Percentiles rank a stretch among this genome's conserved stretches.
phyloP scores from a whole-genome alignment of 2,113 vertebrate genomes.

The Pholis gunnellus region DNA sequence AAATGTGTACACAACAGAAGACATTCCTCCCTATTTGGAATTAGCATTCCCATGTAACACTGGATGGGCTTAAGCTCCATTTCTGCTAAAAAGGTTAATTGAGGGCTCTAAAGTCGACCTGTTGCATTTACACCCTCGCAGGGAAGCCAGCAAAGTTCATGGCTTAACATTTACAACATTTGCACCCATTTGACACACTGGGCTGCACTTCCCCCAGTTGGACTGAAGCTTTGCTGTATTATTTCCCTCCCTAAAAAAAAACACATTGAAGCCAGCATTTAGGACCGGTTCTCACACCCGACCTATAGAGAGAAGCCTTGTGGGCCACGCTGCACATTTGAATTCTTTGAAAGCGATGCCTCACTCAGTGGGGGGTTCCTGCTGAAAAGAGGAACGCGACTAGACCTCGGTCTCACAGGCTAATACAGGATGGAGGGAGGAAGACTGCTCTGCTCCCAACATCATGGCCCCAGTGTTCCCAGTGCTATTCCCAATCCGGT shows the following conservation, averaged over 20 bases:
- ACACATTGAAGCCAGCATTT: slow-evolving; percentile 41
- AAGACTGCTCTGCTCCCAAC: slow-evolving; percentile 56
- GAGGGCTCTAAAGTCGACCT: not conserved
- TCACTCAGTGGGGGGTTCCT: slow-evolving; percentile 79
- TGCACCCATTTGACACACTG: slow-evolving; percentile 23
- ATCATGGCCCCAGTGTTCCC: slow-evolving; percentile 50
- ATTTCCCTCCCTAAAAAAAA: slow-evolving; percentile 33
- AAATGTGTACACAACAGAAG: slow-evolving; percentile 8
- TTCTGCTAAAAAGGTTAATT: slow-evolving; percentile 60
- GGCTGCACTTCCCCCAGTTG: slow-evolving; percentile 7
- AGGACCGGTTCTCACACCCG: slow-evolving; percentile 62
- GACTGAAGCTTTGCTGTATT: slow-evolving; percentile 31
- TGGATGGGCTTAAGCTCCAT: slow-evolving; percentile 1
- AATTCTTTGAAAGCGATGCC: slow-evolving; percentile 70
- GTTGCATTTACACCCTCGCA: not conserved
- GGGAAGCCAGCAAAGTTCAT: slow-evolving; percentile 36
- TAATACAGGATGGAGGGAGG: slow-evolving; percentile 67
- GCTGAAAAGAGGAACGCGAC: slow-evolving; percentile 61
- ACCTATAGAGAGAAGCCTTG: slow-evolving; percentile 41
- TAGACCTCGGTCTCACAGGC: slow-evolving; percentile 43
- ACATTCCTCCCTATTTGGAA: slow-evolving; percentile 30
- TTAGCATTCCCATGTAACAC: slow-evolving; percentile 21
- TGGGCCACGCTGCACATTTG: slow-evolving; percentile 55
- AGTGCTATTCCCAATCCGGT: slow-evolving; percentile 27
- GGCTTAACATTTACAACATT: slow-evolving; percentile 36